These are phyloP conservation scores for Plutomurus gul DNA, from an alignment of 1,140 invertebrate genomes.

Conservation along the genomic window DNA sequence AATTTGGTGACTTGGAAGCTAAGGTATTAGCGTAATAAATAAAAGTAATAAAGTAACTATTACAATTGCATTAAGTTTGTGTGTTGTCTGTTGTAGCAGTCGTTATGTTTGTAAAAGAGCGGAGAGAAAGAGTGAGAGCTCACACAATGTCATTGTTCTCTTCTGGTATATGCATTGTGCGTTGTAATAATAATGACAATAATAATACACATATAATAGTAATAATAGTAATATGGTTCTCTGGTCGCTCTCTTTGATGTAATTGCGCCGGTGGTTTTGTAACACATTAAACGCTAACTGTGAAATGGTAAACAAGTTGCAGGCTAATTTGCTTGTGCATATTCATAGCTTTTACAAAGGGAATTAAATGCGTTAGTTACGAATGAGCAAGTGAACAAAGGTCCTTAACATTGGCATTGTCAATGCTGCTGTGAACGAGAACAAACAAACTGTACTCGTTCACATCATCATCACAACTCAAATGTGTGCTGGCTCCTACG, in stretches of 20 bases:
- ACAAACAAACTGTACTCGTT: background rate
- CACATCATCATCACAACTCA: too few relatives aligned
- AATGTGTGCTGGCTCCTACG: too few relatives aligned
- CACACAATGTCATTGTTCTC: slow-evolving; percentile 25
- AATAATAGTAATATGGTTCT: background rate
- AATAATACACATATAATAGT: background rate
- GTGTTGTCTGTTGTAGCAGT: too few relatives aligned
- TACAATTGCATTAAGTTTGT: slow-evolving; percentile 1
- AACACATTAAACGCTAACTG: slow-evolving; percentile 31
- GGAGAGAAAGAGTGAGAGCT: background rate
- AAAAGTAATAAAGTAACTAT: background rate
- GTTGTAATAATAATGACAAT: background rate
- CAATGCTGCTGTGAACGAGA: background rate
- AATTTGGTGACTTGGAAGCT: background rate
- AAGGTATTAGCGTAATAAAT: background rate
- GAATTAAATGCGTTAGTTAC: slow-evolving; percentile 4
- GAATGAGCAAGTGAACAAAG: slow-evolving; percentile 2
- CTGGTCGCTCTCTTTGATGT: slow-evolving; percentile 7
- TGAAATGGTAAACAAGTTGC: slow-evolving; percentile 28
- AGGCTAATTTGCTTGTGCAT: slow-evolving; percentile 4
- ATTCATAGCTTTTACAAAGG: background rate
- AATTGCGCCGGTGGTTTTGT: slow-evolving; percentile 11
- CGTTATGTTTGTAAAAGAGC: background rate
- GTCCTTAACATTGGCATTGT: slow-evolving; percentile 26
- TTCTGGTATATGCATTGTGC: background rate